These are phyloP conservation scores for Stegophylla sp. DNA, from an alignment of 2,888 invertebrate genomes.

Conservation along the genomic window DNA sequence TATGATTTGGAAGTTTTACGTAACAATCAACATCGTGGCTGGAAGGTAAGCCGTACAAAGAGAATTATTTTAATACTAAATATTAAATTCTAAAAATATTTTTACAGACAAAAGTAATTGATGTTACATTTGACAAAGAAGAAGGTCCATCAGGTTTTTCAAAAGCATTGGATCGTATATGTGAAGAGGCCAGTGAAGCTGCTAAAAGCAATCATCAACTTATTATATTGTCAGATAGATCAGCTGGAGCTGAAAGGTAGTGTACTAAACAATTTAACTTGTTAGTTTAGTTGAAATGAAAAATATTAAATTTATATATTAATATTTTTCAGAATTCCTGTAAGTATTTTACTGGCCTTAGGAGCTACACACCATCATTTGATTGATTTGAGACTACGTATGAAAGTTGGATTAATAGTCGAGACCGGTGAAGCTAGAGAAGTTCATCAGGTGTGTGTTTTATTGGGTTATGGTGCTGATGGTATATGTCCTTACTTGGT, in stretches of 20 bases:
- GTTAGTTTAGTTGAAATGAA: not conserved
- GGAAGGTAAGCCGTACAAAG: constrained; percentile 70
- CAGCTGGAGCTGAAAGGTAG: constrained; percentile 68
- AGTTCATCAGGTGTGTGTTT: constrained; percentile 94
- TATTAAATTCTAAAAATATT: not conserved
- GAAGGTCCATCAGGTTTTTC: constrained; percentile 80
- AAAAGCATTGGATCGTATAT: constrained; percentile 80
- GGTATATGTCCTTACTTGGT: constrained; percentile 97
- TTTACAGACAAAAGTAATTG: constrained; percentile 76
- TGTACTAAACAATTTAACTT: constrained; percentile 18
- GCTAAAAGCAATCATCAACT: constrained; percentile 81
- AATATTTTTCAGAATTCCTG: constrained; percentile 70
- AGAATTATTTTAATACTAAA: constrained; percentile 19
- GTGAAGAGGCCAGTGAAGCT: constrained; percentile 81
- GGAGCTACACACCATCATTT: constrained; percentile 95
- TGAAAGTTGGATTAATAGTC: constrained; percentile 93
- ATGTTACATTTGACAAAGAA: constrained; percentile 83
- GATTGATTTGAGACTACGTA: constrained; percentile 91
- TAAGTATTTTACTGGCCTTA: constrained; percentile 82
- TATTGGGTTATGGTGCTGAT: constrained; percentile 96
- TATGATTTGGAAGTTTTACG: constrained; percentile 88
- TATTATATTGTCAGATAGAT: constrained; percentile 82
- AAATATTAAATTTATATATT: constrained; percentile 4
- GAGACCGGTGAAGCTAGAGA: constrained; percentile 92
- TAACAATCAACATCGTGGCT: constrained; percentile 81